Conservation (phyloP, 2,797 vertebrate species). For the Anomalospiza imberbis region DNA sequence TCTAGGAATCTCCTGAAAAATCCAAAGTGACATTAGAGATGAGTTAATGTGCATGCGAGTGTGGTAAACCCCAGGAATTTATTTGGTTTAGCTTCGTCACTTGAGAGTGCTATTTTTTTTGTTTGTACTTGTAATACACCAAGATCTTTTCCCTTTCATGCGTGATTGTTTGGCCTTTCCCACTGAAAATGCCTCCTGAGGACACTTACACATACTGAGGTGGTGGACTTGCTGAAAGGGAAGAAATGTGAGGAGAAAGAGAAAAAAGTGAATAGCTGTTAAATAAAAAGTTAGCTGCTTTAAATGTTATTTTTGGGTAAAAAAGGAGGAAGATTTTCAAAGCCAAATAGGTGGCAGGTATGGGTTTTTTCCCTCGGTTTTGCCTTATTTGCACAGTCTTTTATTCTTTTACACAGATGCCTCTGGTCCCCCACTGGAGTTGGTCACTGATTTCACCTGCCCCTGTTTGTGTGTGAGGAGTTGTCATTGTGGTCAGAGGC, state of each 20-base stretch:
- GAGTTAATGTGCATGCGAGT: not conserved
- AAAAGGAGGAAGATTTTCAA: not conserved
- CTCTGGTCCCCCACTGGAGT: too few relatives aligned
- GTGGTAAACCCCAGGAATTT: not conserved
- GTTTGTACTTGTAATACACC: not conserved
- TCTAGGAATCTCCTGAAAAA: not conserved
- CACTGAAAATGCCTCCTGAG: not conserved
- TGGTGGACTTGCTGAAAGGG: not conserved
- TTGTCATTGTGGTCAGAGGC: not conserved
- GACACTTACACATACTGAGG: not conserved
- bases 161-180: not conserved
- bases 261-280: not conserved
- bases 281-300: not conserved
- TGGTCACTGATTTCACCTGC: not conserved
- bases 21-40: not conserved
- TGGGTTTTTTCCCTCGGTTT: not conserved
- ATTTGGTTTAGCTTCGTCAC: not conserved
- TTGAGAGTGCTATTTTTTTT: not conserved
- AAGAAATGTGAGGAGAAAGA: not conserved
- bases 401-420: not conserved
- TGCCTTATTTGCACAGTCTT: not conserved
- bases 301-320: not conserved
- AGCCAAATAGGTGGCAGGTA: not conserved
- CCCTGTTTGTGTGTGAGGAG: not conserved
- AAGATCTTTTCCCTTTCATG: fast-evolving